phyloP scores from a whole-genome alignment of 2,797 vertebrate genomes.

The Amblyraja radiata region DNA sequence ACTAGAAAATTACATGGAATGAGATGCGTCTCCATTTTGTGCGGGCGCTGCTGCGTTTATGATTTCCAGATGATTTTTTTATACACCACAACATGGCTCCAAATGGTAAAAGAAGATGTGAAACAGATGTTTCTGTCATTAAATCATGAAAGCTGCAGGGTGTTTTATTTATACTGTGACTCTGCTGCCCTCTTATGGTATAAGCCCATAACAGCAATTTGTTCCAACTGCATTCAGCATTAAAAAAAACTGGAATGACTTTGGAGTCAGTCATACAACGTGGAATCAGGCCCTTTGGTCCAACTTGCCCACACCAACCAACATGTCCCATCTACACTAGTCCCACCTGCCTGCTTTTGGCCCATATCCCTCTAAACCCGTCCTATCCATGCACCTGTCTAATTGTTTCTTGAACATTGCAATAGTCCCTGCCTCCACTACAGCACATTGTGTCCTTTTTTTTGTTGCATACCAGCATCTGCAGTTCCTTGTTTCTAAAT shows the following conservation, averaged over 20 bases:
- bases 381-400: too few species aligned
- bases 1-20: neutral
- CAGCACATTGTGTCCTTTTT: too few species aligned
- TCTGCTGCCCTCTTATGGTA: neutral
- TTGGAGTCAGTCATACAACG: too few species aligned
- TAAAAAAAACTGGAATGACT: neutral
- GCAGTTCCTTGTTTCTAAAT: too few species aligned
- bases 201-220: neutral
- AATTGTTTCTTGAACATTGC: too few species aligned
- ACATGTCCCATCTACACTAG: too few species aligned
- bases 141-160: neutral
- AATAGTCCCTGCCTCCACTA: too few species aligned
- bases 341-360: too few species aligned
- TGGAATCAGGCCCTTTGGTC: too few species aligned
- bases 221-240: neutral
- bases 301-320: too few species aligned
- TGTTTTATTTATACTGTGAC: neutral
- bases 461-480: too few species aligned
- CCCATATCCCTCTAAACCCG: too few species aligned
- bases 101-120: neutral
- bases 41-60: neutral
- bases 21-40: neutral
- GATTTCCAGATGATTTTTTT: neutral
- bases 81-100: neutral
- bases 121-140: slow-evolving; percentile 2